Evolutionary conservation across 2,797 vertebrate genomes (phyloP).

Genomic region (Gastrophryne carolinensis): DNA sequence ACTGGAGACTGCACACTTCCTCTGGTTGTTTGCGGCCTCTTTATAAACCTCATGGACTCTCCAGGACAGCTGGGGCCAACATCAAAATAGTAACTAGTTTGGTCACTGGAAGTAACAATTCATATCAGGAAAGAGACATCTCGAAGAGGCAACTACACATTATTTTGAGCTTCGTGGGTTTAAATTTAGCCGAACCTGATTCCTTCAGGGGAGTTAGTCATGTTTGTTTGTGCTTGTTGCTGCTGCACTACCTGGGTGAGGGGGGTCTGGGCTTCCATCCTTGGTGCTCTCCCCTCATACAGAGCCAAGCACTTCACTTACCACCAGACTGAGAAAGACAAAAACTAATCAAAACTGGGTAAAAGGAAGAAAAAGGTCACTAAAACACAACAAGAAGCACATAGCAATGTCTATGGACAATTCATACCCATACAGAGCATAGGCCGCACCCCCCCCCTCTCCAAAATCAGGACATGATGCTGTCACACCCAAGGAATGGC

Average conservation of each 20-base stretch:
- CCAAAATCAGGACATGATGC: too few species aligned
- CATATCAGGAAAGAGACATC: constrained; percentile 3
- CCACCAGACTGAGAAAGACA: too few species aligned
- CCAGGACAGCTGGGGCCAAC: constrained; percentile 24
- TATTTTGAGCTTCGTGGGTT: neutral
- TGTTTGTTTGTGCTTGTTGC: constrained; percentile 31
- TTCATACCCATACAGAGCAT: too few species aligned
- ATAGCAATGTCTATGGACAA: too few species aligned
- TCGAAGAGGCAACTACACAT: neutral
- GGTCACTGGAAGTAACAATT: constrained; percentile 23
- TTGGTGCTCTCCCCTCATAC: too few species aligned
- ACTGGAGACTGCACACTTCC: constrained; percentile 15
- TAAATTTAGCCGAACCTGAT: constrained; percentile 14
- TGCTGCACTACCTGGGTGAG: neutral
- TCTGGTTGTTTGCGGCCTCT: constrained; percentile 2
- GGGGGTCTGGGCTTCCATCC: too few species aligned
- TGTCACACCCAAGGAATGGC: too few species aligned
- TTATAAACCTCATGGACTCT: constrained; percentile 23
- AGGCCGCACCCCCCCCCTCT: too few species aligned
- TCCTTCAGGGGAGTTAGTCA: neutral
- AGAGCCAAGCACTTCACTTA: too few species aligned
- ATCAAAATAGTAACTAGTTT: constrained; percentile 31
- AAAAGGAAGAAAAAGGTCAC: too few species aligned
- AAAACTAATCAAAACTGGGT: too few species aligned
- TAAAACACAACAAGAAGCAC: too few species aligned